Evolutionary conservation across 2,113 vertebrate species (phyloP).

Genomic region (Actinemys pallida): DNA sequence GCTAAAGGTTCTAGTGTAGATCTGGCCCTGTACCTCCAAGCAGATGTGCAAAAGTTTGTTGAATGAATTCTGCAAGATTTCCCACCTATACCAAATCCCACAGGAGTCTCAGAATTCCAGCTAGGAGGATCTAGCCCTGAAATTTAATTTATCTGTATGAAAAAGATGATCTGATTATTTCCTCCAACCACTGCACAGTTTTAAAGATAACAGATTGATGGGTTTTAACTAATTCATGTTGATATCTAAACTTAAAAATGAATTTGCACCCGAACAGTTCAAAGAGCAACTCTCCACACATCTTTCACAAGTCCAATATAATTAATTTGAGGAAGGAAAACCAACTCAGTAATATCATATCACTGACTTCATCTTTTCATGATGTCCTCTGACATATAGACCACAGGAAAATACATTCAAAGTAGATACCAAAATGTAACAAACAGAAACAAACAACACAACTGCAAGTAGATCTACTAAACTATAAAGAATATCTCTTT

Average conservation of each 20-base stretch:
- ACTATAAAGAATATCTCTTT: neutral
- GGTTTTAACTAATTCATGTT: neutral
- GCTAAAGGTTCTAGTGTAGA: neutral
- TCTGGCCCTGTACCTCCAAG: neutral
- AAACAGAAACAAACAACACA: neutral
- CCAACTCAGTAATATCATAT: neutral
- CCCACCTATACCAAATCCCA: neutral
- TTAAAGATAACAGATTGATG: neutral
- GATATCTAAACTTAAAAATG: neutral
- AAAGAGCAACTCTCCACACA: neutral
- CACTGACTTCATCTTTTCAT: neutral
- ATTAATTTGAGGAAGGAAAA: neutral
- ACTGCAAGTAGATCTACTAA: neutral
- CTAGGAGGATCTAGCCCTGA: neutral
- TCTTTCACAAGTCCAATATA: neutral
- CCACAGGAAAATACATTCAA: neutral
- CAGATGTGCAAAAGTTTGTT: neutral
- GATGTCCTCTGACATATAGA: neutral
- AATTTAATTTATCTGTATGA: neutral
- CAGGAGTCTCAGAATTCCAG: neutral
- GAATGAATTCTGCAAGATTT: neutral
- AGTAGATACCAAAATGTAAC: neutral
- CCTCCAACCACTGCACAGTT: neutral
- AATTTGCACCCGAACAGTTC: neutral
- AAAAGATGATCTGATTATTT: neutral